Percentiles rank a stretch among this genome's conserved stretches.
phyloP scores from a whole-genome alignment of 2,113 vertebrate genomes.

The Periophthalmus modestus region DNA sequence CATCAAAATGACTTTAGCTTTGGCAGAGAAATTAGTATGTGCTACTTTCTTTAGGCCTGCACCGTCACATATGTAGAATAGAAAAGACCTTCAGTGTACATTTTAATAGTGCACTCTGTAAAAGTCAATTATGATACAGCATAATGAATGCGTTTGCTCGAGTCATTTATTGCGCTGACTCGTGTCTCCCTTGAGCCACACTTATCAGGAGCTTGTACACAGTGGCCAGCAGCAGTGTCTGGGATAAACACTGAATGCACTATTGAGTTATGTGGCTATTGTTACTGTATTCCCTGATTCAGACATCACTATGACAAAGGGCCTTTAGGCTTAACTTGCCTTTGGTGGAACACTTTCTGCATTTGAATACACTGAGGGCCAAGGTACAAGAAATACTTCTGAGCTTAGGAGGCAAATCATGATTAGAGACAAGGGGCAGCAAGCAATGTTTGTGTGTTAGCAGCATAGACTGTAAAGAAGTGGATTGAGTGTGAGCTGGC shows the following conservation, averaged over 20 bases:
- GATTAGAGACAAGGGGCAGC: background rate
- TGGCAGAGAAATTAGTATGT: background rate
- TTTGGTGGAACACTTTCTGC: slow-evolving; percentile 37
- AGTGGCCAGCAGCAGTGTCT: slow-evolving; percentile 49
- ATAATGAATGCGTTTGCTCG: slow-evolving; percentile 56
- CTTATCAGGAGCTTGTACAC: slow-evolving; percentile 44
- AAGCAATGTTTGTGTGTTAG: too few species aligned
- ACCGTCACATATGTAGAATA: slow-evolving; percentile 27
- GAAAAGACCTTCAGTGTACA: slow-evolving; percentile 29
- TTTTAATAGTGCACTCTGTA: slow-evolving; percentile 56
- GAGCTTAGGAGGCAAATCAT: background rate
- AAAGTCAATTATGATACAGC: slow-evolving; percentile 59
- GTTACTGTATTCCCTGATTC: slow-evolving; percentile 47
- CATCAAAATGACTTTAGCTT: background rate
- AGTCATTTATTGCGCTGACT: slow-evolving; percentile 69
- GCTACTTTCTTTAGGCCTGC: background rate
- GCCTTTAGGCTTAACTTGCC: slow-evolving; percentile 32
- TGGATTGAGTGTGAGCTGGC: too few species aligned
- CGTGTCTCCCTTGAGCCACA: slow-evolving; percentile 58
- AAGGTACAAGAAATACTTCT: background rate
- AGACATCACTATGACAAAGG: slow-evolving; percentile 51
- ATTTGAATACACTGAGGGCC: slow-evolving; percentile 24
- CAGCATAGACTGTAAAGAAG: too few species aligned
- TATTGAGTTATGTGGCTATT: slow-evolving; percentile 56
- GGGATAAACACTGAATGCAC: slow-evolving; percentile 23